Evolutionary conservation across 2,113 vertebrate genomes (phyloP), one percentile per base, ranked within the genome.

Genomic region (Boleophthalmus pectinirostris): DNA sequence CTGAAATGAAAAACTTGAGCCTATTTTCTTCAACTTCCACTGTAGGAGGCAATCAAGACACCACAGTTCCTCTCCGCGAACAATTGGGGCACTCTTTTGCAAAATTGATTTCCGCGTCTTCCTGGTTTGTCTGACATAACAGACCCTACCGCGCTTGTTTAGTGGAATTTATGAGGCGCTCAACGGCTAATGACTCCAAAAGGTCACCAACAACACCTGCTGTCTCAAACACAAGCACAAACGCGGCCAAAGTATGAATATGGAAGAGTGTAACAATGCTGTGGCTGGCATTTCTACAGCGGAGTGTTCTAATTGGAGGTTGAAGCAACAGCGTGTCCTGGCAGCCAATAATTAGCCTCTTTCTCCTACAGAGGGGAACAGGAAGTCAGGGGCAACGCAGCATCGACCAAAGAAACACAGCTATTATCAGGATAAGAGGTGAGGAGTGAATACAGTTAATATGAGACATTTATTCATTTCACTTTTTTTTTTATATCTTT

Each of bases 11-110:
- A 66, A 67, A 72, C 63, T 78, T 2, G 68, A 21, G 47, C 67
- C 86, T 66, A 76, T 86, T 88, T 25, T 89, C 85, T 81, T 78
- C 47, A 65, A 25, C 60, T 75, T 77, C 76, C 71, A 83, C 79
- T 53, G 43, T 3, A 61, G 25, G 33, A 74, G 25, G 69, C 21
- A 57, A 15, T 33, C 23, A 45, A 29, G 45, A 23, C 47, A 0
- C 29, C n/a, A 9, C 43, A 43, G 49, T 24, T 75, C 9, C 35
- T 38, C 18, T 1, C 14, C 6, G 38, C n/a, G 18, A 51, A 25
- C 25, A 33, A 54, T 13, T 2, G 5, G 64, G 53, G 3, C 38
- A 5, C 18, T 56, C 25, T 63, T 45, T 46, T 29, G 23, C 54
- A 43, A 38, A 64, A 78, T 18, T 54, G 45, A 85, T 69, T 77